Conservation (phyloP, 2,113 vertebrate genomes). For the Oncorhynchus gorbuscha region DNA sequence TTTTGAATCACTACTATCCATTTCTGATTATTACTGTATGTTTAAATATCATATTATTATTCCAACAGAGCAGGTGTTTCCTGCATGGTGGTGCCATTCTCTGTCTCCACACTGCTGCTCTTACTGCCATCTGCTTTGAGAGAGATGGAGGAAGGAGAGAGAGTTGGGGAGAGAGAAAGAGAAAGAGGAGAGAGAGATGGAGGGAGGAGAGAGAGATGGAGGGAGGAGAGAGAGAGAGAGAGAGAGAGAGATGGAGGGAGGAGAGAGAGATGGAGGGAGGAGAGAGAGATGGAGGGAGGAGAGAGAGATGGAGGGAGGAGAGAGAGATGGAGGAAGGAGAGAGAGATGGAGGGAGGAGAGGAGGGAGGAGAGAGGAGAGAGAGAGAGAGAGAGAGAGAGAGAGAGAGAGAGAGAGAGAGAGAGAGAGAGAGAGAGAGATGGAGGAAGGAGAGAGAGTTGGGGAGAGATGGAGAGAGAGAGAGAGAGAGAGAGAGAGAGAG, state of each 20-base stretch:
- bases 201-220: neutral
- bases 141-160: conserved; percentile 11
- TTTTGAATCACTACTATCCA: too few relatives aligned
- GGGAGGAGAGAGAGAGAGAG: neutral
- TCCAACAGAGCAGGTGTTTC: neutral
- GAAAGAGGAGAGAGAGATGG: neutral
- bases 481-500: neutral
- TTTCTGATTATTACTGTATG: too few relatives aligned
- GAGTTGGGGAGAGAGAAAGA: neutral
- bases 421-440: neutral
- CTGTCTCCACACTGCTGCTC: neutral
- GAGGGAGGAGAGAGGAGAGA: too few relatives aligned
- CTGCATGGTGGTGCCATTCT: neutral
- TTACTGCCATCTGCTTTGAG: neutral
- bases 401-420: too few relatives aligned
- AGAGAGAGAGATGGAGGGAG: neutral
- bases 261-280: neutral
- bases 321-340: neutral
- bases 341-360: too few relatives aligned
- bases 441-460: too few relatives aligned
- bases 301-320: conserved; percentile 13
- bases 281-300: neutral
- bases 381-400: too few relatives aligned
- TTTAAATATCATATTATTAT: neutral
- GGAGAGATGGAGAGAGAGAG: too few relatives aligned